Conservation (phyloP, 2,888 invertebrate genomes). For the Dynastes hyllus region DNA sequence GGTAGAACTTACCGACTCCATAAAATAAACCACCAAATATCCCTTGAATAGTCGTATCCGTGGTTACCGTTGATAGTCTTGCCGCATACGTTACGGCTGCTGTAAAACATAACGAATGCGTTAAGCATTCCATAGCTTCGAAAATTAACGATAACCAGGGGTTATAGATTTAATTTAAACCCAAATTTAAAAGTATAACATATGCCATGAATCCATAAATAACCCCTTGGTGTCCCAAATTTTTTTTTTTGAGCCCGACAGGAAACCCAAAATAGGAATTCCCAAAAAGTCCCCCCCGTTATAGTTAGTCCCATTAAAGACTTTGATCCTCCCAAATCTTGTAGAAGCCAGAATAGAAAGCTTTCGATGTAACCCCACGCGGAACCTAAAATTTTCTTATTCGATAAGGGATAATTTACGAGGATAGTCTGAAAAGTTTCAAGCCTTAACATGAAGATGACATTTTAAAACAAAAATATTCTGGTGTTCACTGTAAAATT, state of each 20-base stretch:
- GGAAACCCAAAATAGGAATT: too few relatives aligned
- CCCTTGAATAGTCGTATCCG: slow-evolving; percentile 85
- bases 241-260: too few relatives aligned
- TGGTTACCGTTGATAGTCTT: slow-evolving; percentile 81
- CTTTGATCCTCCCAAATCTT: slow-evolving; percentile 83
- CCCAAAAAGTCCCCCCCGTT: slow-evolving; percentile 86
- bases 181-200: too few relatives aligned
- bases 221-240: too few relatives aligned
- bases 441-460: too few relatives aligned
- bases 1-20: slow-evolving; percentile 78
- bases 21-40: slow-evolving; percentile 86
- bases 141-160: slow-evolving; percentile 85
- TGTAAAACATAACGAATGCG: slow-evolving; percentile 83
- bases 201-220: slow-evolving; percentile 86
- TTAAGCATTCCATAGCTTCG: slow-evolving; percentile 85
- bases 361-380: slow-evolving; percentile 91
- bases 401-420: slow-evolving; percentile 8
- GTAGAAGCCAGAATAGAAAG: slow-evolving; percentile 86
- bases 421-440: too few relatives aligned
- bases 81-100: slow-evolving; percentile 87
- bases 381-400: slow-evolving; percentile 73
- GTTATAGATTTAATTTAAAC: too few relatives aligned
- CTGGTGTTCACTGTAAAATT: too few relatives aligned
- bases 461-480: too few relatives aligned
- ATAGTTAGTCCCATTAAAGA: slow-evolving; percentile 88